phyloP scores from a whole-genome alignment of 2,113 vertebrate genomes.

The Xenopus borealis region DNA sequence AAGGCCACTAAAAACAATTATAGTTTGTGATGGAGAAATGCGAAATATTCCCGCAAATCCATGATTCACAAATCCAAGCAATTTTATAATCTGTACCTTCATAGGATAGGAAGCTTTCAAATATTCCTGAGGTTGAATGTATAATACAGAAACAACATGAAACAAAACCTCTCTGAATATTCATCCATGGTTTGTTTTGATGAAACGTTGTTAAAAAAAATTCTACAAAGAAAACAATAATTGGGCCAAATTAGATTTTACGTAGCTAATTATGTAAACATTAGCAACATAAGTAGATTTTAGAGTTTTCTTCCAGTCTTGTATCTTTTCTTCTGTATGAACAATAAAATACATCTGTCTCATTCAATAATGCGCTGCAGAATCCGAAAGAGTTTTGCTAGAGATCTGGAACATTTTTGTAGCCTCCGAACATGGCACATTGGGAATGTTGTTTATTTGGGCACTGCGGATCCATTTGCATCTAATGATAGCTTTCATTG shows the following conservation, averaged over 20 bases:
- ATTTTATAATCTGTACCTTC: too few species aligned
- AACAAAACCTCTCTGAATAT: constrained; percentile 6
- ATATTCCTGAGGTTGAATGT: too few species aligned
- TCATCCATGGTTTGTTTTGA: constrained; percentile 3
- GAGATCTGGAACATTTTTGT: neutral
- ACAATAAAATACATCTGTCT: constrained; percentile 12
- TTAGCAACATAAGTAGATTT: neutral
- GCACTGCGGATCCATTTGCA: constrained; percentile 9
- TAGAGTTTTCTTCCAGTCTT: neutral
- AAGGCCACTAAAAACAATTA: too few species aligned
- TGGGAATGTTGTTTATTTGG: neutral
- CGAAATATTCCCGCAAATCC: too few species aligned
- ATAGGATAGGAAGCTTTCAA: too few species aligned
- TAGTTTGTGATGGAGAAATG: too few species aligned
- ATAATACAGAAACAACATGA: too few species aligned
- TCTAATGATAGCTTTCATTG: constrained; percentile 9
- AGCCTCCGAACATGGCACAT: neutral
- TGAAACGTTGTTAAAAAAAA: neutral
- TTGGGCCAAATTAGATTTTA: constrained; percentile 10
- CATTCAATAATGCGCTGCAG: neutral
- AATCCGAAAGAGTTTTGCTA: constrained; percentile 3
- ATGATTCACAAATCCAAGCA: too few species aligned
- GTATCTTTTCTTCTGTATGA: neutral
- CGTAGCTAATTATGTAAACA: constrained; percentile 7
- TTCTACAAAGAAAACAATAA: constrained; percentile 8